These are phyloP conservation scores for Artibeus lituratus DNA, from an alignment of 2,797 vertebrate genomes.

Conservation along the genomic window DNA sequence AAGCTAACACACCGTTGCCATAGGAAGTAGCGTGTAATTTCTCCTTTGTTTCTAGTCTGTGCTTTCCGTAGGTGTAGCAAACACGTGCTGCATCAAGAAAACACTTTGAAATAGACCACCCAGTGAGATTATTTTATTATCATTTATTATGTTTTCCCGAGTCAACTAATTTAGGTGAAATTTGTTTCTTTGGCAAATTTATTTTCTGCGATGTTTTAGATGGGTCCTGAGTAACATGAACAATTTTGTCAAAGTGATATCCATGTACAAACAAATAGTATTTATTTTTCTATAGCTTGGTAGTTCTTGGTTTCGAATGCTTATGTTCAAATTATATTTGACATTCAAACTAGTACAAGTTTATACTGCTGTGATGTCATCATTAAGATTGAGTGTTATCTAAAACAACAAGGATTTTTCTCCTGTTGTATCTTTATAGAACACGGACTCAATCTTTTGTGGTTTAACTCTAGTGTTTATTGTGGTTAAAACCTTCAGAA, in stretches of 20 bases:
- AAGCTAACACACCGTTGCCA: neutral
- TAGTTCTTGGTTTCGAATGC: neutral
- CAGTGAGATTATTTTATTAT: neutral
- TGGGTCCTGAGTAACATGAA: neutral
- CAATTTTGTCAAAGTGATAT: neutral
- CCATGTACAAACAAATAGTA: neutral
- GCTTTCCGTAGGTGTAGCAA: neutral
- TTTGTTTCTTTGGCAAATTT: neutral
- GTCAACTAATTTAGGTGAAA: neutral
- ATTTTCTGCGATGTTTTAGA: slow-evolving; percentile 5
- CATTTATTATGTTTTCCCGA: neutral
- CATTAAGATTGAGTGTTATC: neutral
- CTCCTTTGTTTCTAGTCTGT: neutral
- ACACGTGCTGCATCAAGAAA: neutral
- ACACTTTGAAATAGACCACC: neutral
- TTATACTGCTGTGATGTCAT: neutral
- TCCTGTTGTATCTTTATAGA: neutral
- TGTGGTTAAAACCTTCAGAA: neutral
- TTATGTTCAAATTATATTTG: slow-evolving; percentile 15
- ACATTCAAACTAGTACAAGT: neutral
- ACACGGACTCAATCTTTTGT: neutral
- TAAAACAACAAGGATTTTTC: neutral
- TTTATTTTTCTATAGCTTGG: neutral
- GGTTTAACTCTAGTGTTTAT: neutral
- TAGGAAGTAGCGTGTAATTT: neutral